A percentile compares a stretch with the other conserved stretches of the same genome.
These are phyloP conservation scores for Colletes gigas DNA, from an alignment of 1,140 invertebrate genomes.

Conservation along the genomic window DNA sequence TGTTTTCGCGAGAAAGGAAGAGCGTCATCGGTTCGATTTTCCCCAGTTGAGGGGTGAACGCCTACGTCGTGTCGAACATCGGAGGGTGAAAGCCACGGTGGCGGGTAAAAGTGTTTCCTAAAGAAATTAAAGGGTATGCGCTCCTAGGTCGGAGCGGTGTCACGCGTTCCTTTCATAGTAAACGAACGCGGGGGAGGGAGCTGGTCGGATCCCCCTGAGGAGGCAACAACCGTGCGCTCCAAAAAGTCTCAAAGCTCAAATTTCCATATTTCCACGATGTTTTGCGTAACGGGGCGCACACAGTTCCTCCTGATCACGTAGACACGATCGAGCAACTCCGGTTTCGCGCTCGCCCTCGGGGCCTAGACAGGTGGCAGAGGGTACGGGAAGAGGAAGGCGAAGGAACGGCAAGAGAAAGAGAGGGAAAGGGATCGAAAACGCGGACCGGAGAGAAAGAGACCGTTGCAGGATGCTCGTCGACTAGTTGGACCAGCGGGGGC, in stretches of 20 bases:
- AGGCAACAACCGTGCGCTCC: conserved; percentile 8
- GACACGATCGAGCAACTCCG: conserved; percentile 62
- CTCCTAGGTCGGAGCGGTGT: background rate
- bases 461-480: conserved; percentile 19
- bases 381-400: conserved; percentile 33
- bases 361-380: conserved; percentile 54
- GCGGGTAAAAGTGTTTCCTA: conserved; percentile 24
- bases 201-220: background rate
- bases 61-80: conserved; percentile 10
- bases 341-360: conserved; percentile 62
- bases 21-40: conserved; percentile 9
- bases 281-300: conserved; percentile 28
- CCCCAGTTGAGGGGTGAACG: background rate
- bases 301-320: conserved; percentile 58
- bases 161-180: conserved; percentile 12
- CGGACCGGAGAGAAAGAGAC: conserved; percentile 40
- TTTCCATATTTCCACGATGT: conserved; percentile 58
- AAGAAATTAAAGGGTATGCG: conserved; percentile 34
- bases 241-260: conserved; percentile 40
- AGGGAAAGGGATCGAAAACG: conserved; percentile 24
- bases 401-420: conserved; percentile 6
- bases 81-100: background rate
- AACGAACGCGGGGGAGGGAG: background rate
- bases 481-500: conserved; percentile 15
- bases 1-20: conserved; percentile 30